phyloP scores from a whole-genome alignment of 2,113 vertebrate genomes.

The Gorsachius goisagi region DNA sequence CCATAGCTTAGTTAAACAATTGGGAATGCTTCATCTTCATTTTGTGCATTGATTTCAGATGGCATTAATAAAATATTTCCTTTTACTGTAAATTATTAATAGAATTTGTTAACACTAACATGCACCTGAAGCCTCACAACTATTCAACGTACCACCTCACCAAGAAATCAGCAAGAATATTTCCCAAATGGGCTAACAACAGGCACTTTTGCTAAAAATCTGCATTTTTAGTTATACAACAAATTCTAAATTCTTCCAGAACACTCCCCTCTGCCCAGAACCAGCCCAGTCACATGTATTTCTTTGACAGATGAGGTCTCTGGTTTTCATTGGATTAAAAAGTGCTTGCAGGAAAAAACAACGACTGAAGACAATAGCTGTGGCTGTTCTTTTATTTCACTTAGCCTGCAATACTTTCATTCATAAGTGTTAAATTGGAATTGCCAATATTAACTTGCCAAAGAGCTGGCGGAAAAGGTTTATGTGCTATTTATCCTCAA shows the following conservation, averaged over 20 bases:
- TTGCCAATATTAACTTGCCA: constrained; percentile 57
- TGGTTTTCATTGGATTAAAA: constrained; percentile 37
- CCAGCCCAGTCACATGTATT: background rate
- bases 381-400: constrained; percentile 40
- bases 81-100: constrained; percentile 59
- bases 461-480: constrained; percentile 39
- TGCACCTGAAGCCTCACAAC: constrained; percentile 16
- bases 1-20: constrained; percentile 31
- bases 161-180: constrained; percentile 35
- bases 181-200: background rate
- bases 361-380: background rate
- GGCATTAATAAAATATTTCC: constrained; percentile 63
- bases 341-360: constrained; percentile 9
- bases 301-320: constrained; percentile 40
- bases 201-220: background rate
- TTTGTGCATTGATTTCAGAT: constrained; percentile 58
- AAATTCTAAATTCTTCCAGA: background rate
- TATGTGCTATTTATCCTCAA: constrained; percentile 52
- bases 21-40: constrained; percentile 46
- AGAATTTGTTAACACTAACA: constrained; percentile 38
- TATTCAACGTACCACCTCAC: background rate
- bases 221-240: background rate
- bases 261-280: background rate
- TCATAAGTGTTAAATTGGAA: constrained; percentile 51
- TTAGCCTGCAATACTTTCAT: constrained; percentile 59